phyloP scores from a whole-genome alignment of 2,797 vertebrate genomes.

The Microctenopoma lineatum region DNA sequence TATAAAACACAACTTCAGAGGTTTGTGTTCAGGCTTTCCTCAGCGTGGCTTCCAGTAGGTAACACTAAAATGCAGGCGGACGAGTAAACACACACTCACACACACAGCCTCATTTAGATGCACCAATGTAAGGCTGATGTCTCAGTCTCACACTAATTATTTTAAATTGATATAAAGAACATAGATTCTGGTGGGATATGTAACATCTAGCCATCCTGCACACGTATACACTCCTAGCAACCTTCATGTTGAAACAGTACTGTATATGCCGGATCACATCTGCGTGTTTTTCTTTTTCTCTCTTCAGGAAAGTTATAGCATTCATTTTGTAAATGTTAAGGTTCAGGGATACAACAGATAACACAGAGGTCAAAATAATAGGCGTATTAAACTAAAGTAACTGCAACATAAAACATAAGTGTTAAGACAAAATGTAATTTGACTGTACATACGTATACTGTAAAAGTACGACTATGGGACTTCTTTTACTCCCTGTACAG shows the following conservation, averaged over 20 bases:
- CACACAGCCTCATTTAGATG: slow-evolving; percentile 88
- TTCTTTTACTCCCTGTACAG: neutral
- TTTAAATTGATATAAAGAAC: slow-evolving; percentile 97
- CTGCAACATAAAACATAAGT: neutral
- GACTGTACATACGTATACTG: slow-evolving; percentile 19
- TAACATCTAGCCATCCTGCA: slow-evolving; percentile 91
- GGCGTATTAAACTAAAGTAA: no score
- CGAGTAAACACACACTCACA: slow-evolving; percentile 13
- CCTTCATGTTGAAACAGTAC: slow-evolving; percentile 31
- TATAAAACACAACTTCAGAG: slow-evolving; percentile 12
- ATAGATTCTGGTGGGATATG: slow-evolving; percentile 94
- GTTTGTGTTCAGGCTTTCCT: slow-evolving; percentile 33
- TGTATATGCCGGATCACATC: neutral
- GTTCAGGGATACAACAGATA: neutral
- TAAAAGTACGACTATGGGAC: slow-evolving; percentile 20
- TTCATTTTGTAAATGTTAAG: slow-evolving; percentile 47
- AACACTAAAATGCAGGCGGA: slow-evolving; percentile 35
- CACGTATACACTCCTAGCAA: slow-evolving; percentile 77
- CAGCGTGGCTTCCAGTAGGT: slow-evolving; percentile 41
- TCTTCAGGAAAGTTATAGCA: slow-evolving; percentile 68
- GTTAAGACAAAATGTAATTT: slow-evolving; percentile 63
- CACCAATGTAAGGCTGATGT: slow-evolving; percentile 90
- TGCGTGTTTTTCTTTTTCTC: slow-evolving; percentile 25
- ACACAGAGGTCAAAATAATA: no score
- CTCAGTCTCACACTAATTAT: slow-evolving; percentile 98